These are phyloP conservation scores for Pseudorectes ferrugineus DNA, from an alignment of 2,113 vertebrate species.

Conservation along the genomic window DNA sequence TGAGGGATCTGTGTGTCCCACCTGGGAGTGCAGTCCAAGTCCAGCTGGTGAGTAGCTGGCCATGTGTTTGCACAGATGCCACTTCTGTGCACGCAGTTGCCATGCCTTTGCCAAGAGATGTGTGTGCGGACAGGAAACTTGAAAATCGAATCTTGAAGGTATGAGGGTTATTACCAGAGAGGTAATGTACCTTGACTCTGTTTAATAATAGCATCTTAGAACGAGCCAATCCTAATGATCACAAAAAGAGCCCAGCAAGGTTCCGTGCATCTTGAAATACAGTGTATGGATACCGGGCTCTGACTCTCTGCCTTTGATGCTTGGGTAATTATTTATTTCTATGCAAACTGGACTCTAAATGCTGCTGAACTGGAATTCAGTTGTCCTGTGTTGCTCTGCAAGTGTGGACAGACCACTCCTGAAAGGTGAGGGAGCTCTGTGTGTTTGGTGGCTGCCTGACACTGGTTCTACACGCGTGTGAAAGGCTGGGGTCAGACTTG, in stretches of 20 bases:
- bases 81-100: background rate
- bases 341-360: background rate
- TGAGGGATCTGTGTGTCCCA: background rate
- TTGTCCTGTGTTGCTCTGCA: background rate
- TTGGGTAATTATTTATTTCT: background rate
- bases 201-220: background rate
- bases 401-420: background rate
- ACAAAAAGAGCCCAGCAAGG: background rate
- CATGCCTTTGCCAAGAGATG: background rate
- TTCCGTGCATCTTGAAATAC: background rate
- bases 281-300: background rate
- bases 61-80: background rate
- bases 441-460: background rate
- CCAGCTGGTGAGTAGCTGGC: background rate
- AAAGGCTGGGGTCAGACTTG: background rate
- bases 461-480: fast-evolving
- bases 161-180: background rate
- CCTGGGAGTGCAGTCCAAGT: background rate
- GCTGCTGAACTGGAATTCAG: background rate
- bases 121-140: background rate
- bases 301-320: background rate
- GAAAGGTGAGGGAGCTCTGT: background rate
- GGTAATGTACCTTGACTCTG: background rate
- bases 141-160: background rate
- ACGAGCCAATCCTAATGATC: background rate